Evolutionary conservation across 2,797 vertebrate genomes (phyloP).

Genomic region (Fistularia tabacaria): DNA sequence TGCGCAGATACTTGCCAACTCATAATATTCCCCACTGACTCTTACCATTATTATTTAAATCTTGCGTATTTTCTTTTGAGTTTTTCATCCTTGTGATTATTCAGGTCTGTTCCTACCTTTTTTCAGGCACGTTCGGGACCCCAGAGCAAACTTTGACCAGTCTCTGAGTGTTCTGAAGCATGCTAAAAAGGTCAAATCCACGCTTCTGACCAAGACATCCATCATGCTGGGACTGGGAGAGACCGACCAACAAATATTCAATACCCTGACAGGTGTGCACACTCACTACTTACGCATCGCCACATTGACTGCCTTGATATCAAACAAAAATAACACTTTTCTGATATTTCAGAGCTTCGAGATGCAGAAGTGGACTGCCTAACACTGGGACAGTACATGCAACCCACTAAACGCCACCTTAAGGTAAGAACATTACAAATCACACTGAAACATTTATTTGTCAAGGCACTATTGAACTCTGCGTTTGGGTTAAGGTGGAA

Average conservation of each 20-base stretch:
- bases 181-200: conserved; percentile 81
- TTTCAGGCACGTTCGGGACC: conserved; percentile 87
- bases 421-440: conserved; percentile 75
- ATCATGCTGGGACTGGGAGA: conserved; percentile 96
- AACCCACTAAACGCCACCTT: conserved; percentile 93
- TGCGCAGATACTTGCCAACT: no score
- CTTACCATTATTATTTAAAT: no score
- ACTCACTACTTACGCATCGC: neutral
- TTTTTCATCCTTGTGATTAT: no score
- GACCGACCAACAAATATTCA: conserved; percentile 80
- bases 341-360: conserved; percentile 78
- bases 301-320: neutral
- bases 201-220: conserved; percentile 89
- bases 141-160: conserved; percentile 89
- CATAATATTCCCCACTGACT: no score
- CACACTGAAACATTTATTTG: neutral
- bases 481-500: conserved; percentile 80
- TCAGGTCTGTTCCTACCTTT: neutral
- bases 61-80: no score
- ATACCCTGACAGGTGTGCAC: conserved; percentile 80
- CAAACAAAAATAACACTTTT: neutral
- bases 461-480: neutral
- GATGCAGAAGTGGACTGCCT: conserved; percentile 90
- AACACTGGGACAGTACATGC: conserved; percentile 97
- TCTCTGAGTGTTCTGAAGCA: conserved; percentile 85